phyloP scores from a whole-genome alignment of 2,113 vertebrate genomes.

The Stercorarius parasiticus region DNA sequence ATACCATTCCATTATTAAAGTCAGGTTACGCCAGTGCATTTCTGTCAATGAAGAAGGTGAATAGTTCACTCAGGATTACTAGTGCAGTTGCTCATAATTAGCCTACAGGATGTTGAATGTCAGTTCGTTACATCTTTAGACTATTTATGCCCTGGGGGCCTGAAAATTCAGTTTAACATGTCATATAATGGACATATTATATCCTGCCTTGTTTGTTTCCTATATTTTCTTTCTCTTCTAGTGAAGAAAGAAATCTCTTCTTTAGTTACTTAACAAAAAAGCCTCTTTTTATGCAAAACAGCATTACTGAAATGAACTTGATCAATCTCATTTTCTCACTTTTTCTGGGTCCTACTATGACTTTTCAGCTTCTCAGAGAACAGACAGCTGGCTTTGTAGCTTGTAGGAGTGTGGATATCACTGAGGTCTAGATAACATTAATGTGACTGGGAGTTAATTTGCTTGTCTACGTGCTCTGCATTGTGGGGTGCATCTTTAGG shows the following conservation, averaged over 20 bases:
- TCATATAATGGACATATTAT: neutral
- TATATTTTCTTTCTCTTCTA: neutral
- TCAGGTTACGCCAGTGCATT: constrained; percentile 58
- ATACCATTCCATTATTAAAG: constrained; percentile 62
- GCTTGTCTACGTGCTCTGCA: constrained; percentile 39
- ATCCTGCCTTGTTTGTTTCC: neutral
- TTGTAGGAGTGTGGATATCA: constrained; percentile 30
- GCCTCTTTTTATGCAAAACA: neutral
- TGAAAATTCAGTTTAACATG: constrained; percentile 28
- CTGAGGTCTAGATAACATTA: constrained; percentile 36
- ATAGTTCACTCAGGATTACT: constrained; percentile 65
- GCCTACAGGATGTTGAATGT: constrained; percentile 40
- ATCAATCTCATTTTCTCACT: constrained; percentile 15
- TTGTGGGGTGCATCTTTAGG: constrained; percentile 23
- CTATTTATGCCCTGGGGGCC: neutral
- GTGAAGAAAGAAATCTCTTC: neutral
- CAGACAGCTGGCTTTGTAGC: constrained; percentile 5
- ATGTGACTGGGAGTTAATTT: constrained; percentile 43
- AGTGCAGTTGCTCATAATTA: constrained; percentile 66
- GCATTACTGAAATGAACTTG: neutral
- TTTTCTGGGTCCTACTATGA: neutral
- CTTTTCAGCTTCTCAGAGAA: constrained; percentile 33
- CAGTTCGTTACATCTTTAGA: constrained; percentile 1
- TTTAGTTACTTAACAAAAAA: neutral
- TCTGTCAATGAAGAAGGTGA: constrained; percentile 67